Conservation (phyloP, 1,140 invertebrate genomes). For the Tetramorium alpestre region DNA sequence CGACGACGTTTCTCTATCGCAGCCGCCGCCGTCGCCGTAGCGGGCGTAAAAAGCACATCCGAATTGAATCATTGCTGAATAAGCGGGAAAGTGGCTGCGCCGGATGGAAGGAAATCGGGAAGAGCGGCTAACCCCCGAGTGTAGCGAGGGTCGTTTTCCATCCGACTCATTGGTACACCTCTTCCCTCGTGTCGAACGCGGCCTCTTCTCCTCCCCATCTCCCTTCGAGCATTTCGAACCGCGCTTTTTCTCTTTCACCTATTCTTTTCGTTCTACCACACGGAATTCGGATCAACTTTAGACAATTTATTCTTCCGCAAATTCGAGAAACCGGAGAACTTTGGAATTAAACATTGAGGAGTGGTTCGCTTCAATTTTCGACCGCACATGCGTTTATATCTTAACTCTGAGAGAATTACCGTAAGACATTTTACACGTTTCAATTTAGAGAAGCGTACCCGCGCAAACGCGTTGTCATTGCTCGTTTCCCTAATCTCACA, state of each 20-base stretch:
- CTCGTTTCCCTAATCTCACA: conserved; percentile 26
- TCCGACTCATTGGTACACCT: conserved; percentile 72
- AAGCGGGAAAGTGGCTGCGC: conserved; percentile 84
- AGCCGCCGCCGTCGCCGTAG: conserved; percentile 62
- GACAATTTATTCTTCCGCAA: conserved; percentile 13
- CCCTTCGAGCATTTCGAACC: background rate
- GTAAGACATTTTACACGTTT: background rate
- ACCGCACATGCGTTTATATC: background rate
- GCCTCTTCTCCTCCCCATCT: conserved; percentile 36
- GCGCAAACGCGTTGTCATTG: conserved; percentile 19
- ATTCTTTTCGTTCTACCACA: background rate
- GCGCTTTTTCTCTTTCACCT: conserved; percentile 26
- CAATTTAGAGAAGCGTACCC: conserved; percentile 2
- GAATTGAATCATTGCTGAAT: conserved; percentile 87
- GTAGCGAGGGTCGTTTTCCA: conserved; percentile 72
- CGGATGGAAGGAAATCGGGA: conserved; percentile 69
- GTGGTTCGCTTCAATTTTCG: background rate
- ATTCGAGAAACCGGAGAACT: background rate
- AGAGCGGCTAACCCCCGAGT: conserved; percentile 60
- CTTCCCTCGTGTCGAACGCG: conserved; percentile 66
- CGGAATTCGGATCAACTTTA: background rate
- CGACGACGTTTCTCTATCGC: conserved; percentile 54
- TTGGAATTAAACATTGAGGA: background rate
- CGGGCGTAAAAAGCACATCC: conserved; percentile 85
- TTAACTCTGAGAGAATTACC: background rate